Conservation (phyloP, 2,113 vertebrate genomes). For the Tautogolabrus adspersus region DNA sequence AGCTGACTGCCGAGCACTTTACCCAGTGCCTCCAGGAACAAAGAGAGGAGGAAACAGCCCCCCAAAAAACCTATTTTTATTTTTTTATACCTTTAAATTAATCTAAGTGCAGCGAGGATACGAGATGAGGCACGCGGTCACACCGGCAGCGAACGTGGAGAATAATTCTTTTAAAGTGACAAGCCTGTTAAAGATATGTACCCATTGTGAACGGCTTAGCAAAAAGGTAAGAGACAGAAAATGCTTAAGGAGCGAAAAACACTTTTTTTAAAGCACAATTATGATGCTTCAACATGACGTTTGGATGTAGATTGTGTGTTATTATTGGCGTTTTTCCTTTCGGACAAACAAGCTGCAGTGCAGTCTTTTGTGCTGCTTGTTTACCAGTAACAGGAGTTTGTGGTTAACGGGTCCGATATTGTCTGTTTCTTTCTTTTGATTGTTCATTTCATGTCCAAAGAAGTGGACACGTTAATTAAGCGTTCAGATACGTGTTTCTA, state of each 20-base stretch:
- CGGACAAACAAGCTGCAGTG: slow-evolving; percentile 70
- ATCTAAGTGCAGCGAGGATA: slow-evolving; percentile 49
- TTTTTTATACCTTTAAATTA: slow-evolving; percentile 26
- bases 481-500: neutral
- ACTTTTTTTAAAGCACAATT: neutral
- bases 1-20: slow-evolving; percentile 75
- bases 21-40: slow-evolving; percentile 79
- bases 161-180: slow-evolving; percentile 75
- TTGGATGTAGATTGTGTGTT: neutral
- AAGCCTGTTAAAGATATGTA: slow-evolving; percentile 82
- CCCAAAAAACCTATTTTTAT: neutral
- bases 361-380: slow-evolving; percentile 80
- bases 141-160: slow-evolving; percentile 76
- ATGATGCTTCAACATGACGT: too few relatives aligned
- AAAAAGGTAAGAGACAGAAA: slow-evolving; percentile 81
- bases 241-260: neutral
- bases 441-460: neutral
- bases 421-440: neutral
- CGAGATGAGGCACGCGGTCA: slow-evolving; percentile 83
- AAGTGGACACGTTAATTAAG: neutral
- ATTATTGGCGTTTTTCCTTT: slow-evolving; percentile 1
- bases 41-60: slow-evolving; percentile 67
- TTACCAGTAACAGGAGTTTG: slow-evolving; percentile 56
- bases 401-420: neutral
- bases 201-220: slow-evolving; percentile 81